Evolutionary conservation across 2,888 invertebrate species (phyloP).

Genomic region (Schizaphis graminum): DNA sequence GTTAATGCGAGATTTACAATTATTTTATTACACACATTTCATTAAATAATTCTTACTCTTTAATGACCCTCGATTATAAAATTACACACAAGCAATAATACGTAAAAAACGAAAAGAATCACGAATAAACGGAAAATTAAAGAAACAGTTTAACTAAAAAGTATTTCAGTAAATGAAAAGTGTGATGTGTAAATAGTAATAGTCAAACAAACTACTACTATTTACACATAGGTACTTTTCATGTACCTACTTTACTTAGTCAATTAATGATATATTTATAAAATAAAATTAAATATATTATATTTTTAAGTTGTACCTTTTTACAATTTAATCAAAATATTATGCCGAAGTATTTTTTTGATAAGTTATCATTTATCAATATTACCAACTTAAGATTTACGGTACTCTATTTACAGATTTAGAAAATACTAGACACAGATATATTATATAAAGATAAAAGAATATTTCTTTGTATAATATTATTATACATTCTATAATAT

Average conservation of each 20-base stretch:
- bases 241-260: neutral
- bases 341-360: neutral
- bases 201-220: neutral
- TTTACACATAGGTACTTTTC: neutral
- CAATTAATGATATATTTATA: neutral
- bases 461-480: no score
- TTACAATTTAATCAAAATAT: neutral
- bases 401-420: neutral
- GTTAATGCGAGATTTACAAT: neutral
- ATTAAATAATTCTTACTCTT: neutral
- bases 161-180: neutral
- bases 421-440: no score
- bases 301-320: neutral
- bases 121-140: neutral
- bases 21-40: neutral
- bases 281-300: neutral
- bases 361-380: constrained; percentile 31
- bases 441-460: no score
- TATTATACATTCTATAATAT: no score
- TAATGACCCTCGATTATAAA: neutral
- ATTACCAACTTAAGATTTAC: neutral
- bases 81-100: neutral
- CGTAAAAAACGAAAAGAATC: neutral
- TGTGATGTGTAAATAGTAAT: neutral
- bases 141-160: neutral